Base-by-base conservation (phyloP, 2,113 vertebrate genomes). In the Galeopterus variegatus region DNA sequence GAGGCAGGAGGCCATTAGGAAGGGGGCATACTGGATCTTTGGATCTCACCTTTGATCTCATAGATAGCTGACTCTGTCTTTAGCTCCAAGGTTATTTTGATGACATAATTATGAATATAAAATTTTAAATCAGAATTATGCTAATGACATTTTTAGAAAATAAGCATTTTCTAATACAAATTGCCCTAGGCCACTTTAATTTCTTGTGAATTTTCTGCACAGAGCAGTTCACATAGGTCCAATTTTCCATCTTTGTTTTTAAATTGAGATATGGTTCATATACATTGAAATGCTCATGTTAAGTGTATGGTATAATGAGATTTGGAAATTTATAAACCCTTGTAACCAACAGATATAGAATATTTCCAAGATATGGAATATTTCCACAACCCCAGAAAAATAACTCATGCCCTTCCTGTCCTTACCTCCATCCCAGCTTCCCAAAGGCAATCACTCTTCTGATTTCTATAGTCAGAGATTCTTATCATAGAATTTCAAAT, bases 221-320 rank as follows among this genome's bases (percentile, higher is more conserved):
- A 41, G 41, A 60, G 5, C 1, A 67, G 12, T 72, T 94, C 73
- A 77, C 48, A 41, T 2, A 7, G 14, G 31, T 41, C 4, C 23
- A 76, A 5, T 80, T 95, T 93, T 82, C 45, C 0, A 52, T 72
- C 33, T 72, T 85, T 65, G 73, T 70, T 91, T 81, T 93, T 77
- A 28, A 62, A 56, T 80, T 69, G 77, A 95, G 14, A 8, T 58
- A 18, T 36, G 15, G 19, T 84, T 73, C 10, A 28, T 12, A 65
- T 60, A 23, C 45, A 65, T 6, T 70, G 77, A 77, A 83, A 19
- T 69, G 5, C 1, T 58, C 8, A 33, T 24, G 36, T 81, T 75
- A 76, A 23, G 14, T 52, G 17, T 36, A 56, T 0, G 13, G 11
- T 69, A 85, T 50, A 48, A 70, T 64, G 26, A 81, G 26, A 45